Base-by-base conservation (phyloP, 1,140 invertebrate genomes). In the Teleogryllus occipitalis region DNA sequence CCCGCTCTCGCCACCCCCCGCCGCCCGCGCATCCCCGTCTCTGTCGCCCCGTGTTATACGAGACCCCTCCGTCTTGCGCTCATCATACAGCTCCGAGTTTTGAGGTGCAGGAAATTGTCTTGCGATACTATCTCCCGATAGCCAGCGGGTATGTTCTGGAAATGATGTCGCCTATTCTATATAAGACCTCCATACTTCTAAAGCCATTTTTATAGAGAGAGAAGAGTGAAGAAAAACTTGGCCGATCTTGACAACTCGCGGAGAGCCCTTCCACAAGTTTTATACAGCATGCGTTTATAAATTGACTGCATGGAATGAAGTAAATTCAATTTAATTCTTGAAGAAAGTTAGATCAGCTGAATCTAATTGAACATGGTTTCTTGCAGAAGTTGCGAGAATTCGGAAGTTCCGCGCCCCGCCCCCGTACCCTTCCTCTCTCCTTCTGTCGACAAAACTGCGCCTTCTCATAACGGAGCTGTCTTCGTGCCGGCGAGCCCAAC, bases 321-420 rank as follows among this genome's bases (percentile, higher is more conserved):
- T 65, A 65, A 65, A 65, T 65, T 65, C 54, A 65, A 65, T 65
- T 65, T 65, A 65, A 65, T 65, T 65, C 54, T 65, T 65, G 54
- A 18, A 65, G 54, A 65, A 65, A 65, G 54, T 65, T 65, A 14
- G 54, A 65, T 65, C 54, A 18, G 18, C 54, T 65, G 54, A 65
- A 65, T 65, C 54, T 65, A 65, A 65, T 65, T 65, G 54, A 65
- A 65, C 54, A 65, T 65, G 54, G 54, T 65, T 65, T 65, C 54
- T 14, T 65, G 54, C 18, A 65, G 54, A 65, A 65, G 54, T 65
- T 65, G 10, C 54, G 18, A 65, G 54, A 65, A 65, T 65, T 65
- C 54, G 54, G 54, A 65, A 65, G 18, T 18, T 65, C 54, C 54
- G 54, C 54, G 10, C 54, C 10, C 54, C 54, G 10, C 18, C 18